A percentile compares a stretch with the other conserved stretches of the same genome.
phyloP scores from a whole-genome alignment of 2,113 vertebrate genomes.

The Athene cunicularia region DNA sequence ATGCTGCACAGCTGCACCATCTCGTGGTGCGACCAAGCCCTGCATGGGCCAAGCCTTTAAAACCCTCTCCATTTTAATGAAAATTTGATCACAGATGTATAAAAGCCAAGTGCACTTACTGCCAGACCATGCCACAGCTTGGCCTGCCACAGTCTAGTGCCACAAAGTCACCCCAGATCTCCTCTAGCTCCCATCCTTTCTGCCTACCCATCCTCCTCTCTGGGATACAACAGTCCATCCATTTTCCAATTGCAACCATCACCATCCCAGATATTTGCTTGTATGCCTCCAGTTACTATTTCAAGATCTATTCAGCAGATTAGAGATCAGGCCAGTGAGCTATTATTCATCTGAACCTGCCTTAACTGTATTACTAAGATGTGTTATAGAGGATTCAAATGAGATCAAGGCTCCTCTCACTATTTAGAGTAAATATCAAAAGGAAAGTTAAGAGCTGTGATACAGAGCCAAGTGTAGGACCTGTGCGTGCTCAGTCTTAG shows the following conservation, averaged over 20 bases:
- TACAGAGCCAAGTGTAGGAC: not conserved
- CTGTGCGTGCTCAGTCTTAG: fast-evolving
- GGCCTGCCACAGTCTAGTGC: not conserved
- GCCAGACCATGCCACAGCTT: not conserved
- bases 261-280: not conserved
- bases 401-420: not conserved
- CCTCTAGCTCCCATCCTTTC: not conserved
- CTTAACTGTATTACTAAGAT: not conserved
- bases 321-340: not conserved
- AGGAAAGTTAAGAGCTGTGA: fast-evolving
- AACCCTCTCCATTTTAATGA: fast-evolving
- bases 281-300: not conserved
- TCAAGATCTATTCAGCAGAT: not conserved
- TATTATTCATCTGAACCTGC: not conserved
- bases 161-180: not conserved
- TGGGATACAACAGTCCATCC: fast-evolving
- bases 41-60: not conserved
- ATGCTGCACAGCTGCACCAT: conserved; percentile 38
- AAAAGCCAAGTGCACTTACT: not conserved
- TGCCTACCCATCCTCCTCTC: not conserved
- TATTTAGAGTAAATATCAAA: not conserved
- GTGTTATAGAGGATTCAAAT: too few relatives aligned
- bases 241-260: not conserved
- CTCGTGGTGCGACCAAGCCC: conserved; percentile 28
- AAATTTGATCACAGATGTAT: fast-evolving